Percentiles rank a stretch among this genome's conserved stretches.
Conservation (phyloP, 2,797 vertebrate species). For the Saxicola maurus region DNA sequence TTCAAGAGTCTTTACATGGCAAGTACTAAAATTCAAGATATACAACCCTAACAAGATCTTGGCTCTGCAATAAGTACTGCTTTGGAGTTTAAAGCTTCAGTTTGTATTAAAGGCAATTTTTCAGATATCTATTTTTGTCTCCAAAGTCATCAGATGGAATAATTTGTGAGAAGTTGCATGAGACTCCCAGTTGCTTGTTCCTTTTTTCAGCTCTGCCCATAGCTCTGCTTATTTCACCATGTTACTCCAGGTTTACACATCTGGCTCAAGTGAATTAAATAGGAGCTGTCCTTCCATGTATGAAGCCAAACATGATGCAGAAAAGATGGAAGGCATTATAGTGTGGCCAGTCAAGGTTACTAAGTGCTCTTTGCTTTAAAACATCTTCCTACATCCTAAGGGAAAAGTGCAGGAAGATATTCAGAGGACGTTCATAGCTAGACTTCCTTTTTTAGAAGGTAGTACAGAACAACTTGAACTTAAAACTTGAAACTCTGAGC, state of each 20-base stretch:
- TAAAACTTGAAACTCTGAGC: background rate
- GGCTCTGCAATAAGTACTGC: background rate
- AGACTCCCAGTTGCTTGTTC: background rate
- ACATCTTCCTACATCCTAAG: background rate
- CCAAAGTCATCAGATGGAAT: background rate
- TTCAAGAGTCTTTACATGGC: background rate
- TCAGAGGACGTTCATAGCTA: background rate
- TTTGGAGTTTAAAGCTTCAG: background rate
- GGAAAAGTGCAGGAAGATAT: background rate
- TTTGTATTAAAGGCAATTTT: conserved; percentile 15
- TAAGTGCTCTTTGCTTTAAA: background rate
- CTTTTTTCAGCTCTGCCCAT: background rate
- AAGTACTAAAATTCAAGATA: background rate
- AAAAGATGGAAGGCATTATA: background rate
- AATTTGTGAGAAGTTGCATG: background rate
- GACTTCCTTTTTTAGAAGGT: background rate
- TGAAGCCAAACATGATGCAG: background rate
- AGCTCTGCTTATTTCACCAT: background rate
- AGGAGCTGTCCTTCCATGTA: background rate
- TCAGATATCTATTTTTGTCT: conserved; percentile 10
- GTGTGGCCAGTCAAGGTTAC: background rate
- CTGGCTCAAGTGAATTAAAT: background rate
- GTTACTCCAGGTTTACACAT: background rate
- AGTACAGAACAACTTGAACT: background rate
- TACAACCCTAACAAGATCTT: background rate